Conservation (phyloP, 2,888 invertebrate species). For the Palloptera scutellata region DNA sequence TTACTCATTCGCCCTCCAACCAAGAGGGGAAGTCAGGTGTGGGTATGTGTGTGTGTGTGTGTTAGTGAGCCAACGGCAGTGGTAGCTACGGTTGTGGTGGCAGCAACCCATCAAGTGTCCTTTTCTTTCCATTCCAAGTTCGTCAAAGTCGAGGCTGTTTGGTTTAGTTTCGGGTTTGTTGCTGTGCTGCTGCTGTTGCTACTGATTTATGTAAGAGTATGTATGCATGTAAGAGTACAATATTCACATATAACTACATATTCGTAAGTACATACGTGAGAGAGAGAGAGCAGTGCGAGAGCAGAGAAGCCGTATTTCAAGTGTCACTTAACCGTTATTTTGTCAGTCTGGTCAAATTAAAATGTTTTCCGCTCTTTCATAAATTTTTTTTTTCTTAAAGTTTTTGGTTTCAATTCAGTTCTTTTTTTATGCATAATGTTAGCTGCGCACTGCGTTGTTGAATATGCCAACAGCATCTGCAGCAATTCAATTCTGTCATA, state of each 20-base stretch:
- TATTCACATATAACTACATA: not conserved
- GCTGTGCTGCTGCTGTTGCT: not conserved
- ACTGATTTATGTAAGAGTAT: not conserved
- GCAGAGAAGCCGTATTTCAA: conserved; percentile 8
- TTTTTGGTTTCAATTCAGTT: too few relatives aligned
- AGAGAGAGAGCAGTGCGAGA: not conserved
- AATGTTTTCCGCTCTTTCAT: not conserved
- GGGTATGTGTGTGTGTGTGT: too few relatives aligned
- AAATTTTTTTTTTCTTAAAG: too few relatives aligned
- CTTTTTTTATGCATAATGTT: too few relatives aligned
- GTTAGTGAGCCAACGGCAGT: not conserved
- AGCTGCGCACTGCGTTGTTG: too few relatives aligned
- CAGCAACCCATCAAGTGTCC: conserved; percentile 1
- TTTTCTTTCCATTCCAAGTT: conserved; percentile 22
- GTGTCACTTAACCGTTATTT: conserved; percentile 6
- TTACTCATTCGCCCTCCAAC: conserved; percentile 10
- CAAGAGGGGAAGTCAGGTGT: too few relatives aligned
- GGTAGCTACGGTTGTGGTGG: not conserved
- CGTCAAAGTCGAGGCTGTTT: conserved; percentile 26
- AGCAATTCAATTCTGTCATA: too few relatives aligned
- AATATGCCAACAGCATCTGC: too few relatives aligned
- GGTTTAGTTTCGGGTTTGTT: not conserved
- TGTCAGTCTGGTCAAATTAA: conserved; percentile 4
- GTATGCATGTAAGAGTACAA: not conserved
- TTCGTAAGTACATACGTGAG: too few relatives aligned